Evolutionary conservation across 2,888 invertebrate species (phyloP), one percentile per base, ranked within the genome.

Genomic region (Gymnoscelis rufifasciata): DNA sequence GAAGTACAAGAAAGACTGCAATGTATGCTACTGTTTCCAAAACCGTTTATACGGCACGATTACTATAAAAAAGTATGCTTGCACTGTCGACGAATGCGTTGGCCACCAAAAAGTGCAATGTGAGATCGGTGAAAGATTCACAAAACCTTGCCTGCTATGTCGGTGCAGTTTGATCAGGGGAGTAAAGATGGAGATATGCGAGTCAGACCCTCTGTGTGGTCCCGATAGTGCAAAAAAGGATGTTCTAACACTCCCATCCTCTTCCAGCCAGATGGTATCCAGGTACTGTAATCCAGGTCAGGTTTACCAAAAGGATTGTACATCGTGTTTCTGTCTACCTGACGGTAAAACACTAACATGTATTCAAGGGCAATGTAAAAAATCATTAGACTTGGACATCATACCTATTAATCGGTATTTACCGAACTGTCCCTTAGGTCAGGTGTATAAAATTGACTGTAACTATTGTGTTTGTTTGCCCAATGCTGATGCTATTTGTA

Each of bases 401-500:
- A 55, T 83, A 0, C 81, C 84, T 0, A 60, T 83, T 1, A 52
- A 58, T 0, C 68, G 74, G 24, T 60, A 65, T 1, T 52, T 64
- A 0, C 60, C 52, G 0, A 5, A 27, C 0, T 87, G 86, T 49
- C 71, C 72, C 0, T 65, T 56, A 38, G 82, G 83, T 0, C 59
- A 65, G 8, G 71, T 71, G 0, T 86, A 78, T 47, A 72, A 64
- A 39, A 63, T 83, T 2, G 73, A 73, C 13, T 87, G 86, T 37
- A 86, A 87, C 41, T 38, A 69, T 26, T 87, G 86, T 44, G 71
- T 74, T 47, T 87, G 86, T 40, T 51, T 83, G 30, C 53, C 62
- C 0, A 80, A 77, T 36, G 83, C 82, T 0, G 80, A 83, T 31
- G 74, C 78, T 2, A 52, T 86, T 6, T 87, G 86, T 55, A 78